phyloP scores from a whole-genome alignment of 2,888 invertebrate species.

The Drosophila tanythrix region DNA sequence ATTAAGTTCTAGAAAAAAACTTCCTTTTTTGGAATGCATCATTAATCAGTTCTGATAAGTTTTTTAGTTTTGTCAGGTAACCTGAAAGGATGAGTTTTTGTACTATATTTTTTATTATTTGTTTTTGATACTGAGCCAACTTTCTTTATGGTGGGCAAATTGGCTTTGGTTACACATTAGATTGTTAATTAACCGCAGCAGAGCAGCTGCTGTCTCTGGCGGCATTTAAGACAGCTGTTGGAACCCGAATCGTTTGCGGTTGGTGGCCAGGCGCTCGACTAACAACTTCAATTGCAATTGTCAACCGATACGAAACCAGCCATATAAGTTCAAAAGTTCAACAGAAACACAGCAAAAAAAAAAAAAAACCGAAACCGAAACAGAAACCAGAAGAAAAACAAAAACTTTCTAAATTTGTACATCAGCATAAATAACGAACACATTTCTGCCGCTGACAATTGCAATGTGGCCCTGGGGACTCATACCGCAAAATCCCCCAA shows the following conservation, averaged over 20 bases:
- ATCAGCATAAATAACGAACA: slow-evolving; percentile 63
- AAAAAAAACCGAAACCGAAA: not conserved
- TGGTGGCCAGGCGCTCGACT: slow-evolving; percentile 48
- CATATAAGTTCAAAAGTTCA: slow-evolving; percentile 71
- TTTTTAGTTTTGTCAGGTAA: slow-evolving; percentile 12
- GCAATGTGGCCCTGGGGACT: slow-evolving; percentile 66
- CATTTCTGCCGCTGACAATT: slow-evolving; percentile 65
- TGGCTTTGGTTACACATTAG: slow-evolving; percentile 52
- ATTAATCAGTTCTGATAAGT: slow-evolving; percentile 46
- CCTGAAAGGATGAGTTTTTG: not conserved
- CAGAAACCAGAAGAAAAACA: slow-evolving; percentile 13
- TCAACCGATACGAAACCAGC: slow-evolving; percentile 62
- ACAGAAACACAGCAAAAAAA: slow-evolving; percentile 20
- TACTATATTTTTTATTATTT: not conserved
- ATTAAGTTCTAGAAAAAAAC: not conserved
- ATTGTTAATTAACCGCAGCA: slow-evolving; percentile 63
- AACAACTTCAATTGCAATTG: slow-evolving; percentile 57
- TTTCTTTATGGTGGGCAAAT: slow-evolving; percentile 54
- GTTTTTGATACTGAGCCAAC: slow-evolving; percentile 21
- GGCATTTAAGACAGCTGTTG: slow-evolving; percentile 26
- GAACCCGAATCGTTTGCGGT: slow-evolving; percentile 57
- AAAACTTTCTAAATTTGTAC: slow-evolving; percentile 73
- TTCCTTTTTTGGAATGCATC: not conserved
- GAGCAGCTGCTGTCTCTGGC: slow-evolving; percentile 23
- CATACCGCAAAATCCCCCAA: slow-evolving; percentile 28